Percentiles rank a stretch among this genome's conserved stretches.
phyloP scores from a whole-genome alignment of 2,113 vertebrate genomes.

The human region GRCh38 chr9:111660001-111660500 shows the following conservation, averaged over 20 bases:
- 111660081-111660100: background rate
- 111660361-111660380: background rate
- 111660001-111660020: background rate
- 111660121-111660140: background rate
- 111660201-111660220: background rate
- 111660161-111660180: background rate
- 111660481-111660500: background rate
- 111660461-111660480: background rate
- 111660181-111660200: background rate
- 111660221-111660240: background rate
- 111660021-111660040: background rate
- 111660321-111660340: background rate
- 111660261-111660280: background rate
- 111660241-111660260: background rate
- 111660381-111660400: background rate
- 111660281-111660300: background rate
- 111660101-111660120: background rate
- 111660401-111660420: background rate
- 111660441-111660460: background rate
- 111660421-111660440: background rate
- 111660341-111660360: background rate
- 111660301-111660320: background rate
- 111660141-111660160: background rate
- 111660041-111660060: background rate
- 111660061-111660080: background rate